Evolutionary conservation across 2,888 invertebrate genomes (phyloP), one percentile per base, ranked within the genome.

Genomic region (Metellina segmentata): DNA sequence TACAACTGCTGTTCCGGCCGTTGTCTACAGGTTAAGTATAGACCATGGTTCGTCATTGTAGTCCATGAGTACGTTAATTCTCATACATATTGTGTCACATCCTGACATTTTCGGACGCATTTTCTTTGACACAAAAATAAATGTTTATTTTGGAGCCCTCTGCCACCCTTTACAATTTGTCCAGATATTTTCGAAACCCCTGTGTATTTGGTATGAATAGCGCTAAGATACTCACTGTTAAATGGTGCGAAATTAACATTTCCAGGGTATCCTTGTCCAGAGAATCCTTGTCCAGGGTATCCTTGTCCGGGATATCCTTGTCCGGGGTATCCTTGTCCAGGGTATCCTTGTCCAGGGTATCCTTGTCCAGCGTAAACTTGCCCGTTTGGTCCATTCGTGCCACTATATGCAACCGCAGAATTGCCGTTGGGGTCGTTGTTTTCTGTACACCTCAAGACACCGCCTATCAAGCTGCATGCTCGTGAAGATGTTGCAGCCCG

Each of bases 351-450:
- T 5, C 16, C 49, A 20, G 85, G 85, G n/a, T 7, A 49, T 7
- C 72, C 72, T 7, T n/a, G 51, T 20, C 83, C 83, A 6, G 83
- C 19, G 20, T 52, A 83, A 1, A 72, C 19, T 34, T 83, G 83
- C 16, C 49, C 75, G 53, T 61, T 48, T 8, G 74, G 52, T 20
- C 87, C 87, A 11, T 85, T 70, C 4, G 70, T 52, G 7, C 71
- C 53, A 1, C 79, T 70, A 48, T n/a, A 71, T 1, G 87, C 78
- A 6, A 34, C 72, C 0, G 79, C 87, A 6, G 79, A 16, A 49
- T 79, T 72, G 0, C 87, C 87, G 9, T 71, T 34, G 11, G 79
- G 79, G 52, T 87, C 70, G 34, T 20, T 52, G 53, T 49, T 87
- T 16, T 19, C 16, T 1, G 16, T n/a, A n/a, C 87, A 81, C 7